Evolutionary conservation across 2,888 invertebrate species (phyloP), one percentile per base, ranked within the genome.

Genomic region (Sarcophaga rosellei): DNA sequence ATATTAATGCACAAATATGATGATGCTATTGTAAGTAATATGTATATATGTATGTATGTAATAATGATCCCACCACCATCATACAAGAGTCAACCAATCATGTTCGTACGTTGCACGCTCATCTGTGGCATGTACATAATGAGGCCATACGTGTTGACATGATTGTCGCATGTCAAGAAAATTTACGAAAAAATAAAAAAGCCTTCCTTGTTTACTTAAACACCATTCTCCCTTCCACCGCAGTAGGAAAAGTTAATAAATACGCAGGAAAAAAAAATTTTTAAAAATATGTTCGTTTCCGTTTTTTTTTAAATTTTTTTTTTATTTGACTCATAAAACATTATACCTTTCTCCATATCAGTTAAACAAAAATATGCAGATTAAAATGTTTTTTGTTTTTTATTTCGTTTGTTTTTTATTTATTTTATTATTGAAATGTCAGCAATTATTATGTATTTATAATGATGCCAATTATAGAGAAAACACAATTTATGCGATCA

Each of bases 401-500:
- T 12, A 15, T 53, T 11, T 47, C 15, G 11, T 23, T 69, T 47
- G 3, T 25, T 57, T 57, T 20, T n/a, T 57, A 4, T 2, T 70
- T 4, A 11, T 47, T 63, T 47, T 35, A 57, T 47, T 63, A 65
- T 53, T 70, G 15, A 63, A 70, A 59, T 76, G 81, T 82, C 76
- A 72, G 76, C 76, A 59, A 59, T 82, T 76, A 72, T 66, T 65
- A 20, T 65, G 63, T 59, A 65, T n/a, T n/a, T n/a, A n/a, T 53
- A 69, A 81, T 59, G 65, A 76, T 61, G 68, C n/a, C 35, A 81
- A 81, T 81, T 75, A 75, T 12, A 73, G n/a, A 47, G 47, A 21
- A 47, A 53, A 53, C 53, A 53, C 12, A 53, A 53, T 53, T 15
- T 15, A 53, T 17, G 1, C 5, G 53, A 35, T 35, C 35, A 35